Evolutionary conservation across 2,113 vertebrate genomes (phyloP).

Genomic region (Eublepharis macularius): DNA sequence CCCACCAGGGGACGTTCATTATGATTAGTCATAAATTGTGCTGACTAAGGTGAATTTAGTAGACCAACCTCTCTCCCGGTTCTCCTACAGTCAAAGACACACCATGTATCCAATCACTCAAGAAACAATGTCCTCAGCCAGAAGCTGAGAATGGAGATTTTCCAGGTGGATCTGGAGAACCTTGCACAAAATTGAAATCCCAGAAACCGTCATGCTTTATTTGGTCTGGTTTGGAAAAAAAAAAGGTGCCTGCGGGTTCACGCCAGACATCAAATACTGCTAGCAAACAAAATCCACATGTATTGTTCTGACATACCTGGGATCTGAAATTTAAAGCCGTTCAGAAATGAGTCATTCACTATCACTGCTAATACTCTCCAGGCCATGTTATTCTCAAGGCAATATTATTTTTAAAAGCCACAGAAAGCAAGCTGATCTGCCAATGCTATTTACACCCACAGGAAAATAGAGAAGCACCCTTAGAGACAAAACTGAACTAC

Average conservation of each 20-base stretch:
- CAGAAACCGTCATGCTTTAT: not conserved
- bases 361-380: not conserved
- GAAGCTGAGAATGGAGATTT: not conserved
- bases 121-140: not conserved
- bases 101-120: not conserved
- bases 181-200: not conserved
- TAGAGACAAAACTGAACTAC: too few species aligned
- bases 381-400: not conserved
- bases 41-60: not conserved
- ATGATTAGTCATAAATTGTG: too few species aligned
- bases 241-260: not conserved
- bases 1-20: not conserved
- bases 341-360: not conserved
- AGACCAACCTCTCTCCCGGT: not conserved
- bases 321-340: not conserved
- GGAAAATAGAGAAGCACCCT: too few species aligned
- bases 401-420: not conserved
- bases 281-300: not conserved
- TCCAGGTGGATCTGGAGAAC: not conserved
- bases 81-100: not conserved
- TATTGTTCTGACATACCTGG: not conserved
- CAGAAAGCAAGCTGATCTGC: not conserved
- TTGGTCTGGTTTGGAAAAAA: not conserved
- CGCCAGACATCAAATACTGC: not conserved
- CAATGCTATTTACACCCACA: too few species aligned